Evolutionary conservation across 2,888 invertebrate species (phyloP), one percentile per base, ranked within the genome.

Genomic region (Nemotelus nigrinus): DNA sequence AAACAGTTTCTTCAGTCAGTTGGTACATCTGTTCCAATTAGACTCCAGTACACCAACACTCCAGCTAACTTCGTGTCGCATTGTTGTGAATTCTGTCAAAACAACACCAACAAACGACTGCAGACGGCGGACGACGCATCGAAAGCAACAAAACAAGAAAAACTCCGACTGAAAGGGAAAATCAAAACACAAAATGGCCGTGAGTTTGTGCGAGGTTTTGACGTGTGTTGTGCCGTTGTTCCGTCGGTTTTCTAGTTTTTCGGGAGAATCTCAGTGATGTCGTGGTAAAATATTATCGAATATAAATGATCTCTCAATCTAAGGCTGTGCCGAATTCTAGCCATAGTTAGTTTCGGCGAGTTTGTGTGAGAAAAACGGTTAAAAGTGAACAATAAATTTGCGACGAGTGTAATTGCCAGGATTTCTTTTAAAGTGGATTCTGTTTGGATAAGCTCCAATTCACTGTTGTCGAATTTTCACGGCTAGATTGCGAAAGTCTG

Each of bases 151-250:
- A 71, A 71, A 74, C 58, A 8, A 41, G 41, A 6, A 74, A 48
- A 74, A 70, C 70, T 77, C 67, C 60, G 70, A 77, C 74, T 77
- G 77, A 77, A 78, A 77, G 57, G 60, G 64, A 79, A 79, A 77
- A 82, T 80, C 81, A 82, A 82, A 82, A 82, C 83, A 82, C 83
- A 83, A 83, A 82, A 83, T 83, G 82, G 82, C 82, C 81, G 83
- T 80, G 81, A 79, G 80, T 80, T 80, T 77, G 63, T 80, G 78
- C 50, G 79, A 80, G 78, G 77, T 70, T 74, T 78, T 80, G 79
- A 79, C 78, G 80, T 78, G 78, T 77, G 76, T 78, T 74, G 67
- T 44, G 43, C 58, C 68, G 63, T 25, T 60, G 50, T 76, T 64
- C 70, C 70, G 70, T 53, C 48, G 63, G 58, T 64, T 44, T 77